Percentiles rank a stretch among this genome's conserved stretches.
phyloP scores from a whole-genome alignment of 2,888 invertebrate genomes.

The Melieria omissa region DNA sequence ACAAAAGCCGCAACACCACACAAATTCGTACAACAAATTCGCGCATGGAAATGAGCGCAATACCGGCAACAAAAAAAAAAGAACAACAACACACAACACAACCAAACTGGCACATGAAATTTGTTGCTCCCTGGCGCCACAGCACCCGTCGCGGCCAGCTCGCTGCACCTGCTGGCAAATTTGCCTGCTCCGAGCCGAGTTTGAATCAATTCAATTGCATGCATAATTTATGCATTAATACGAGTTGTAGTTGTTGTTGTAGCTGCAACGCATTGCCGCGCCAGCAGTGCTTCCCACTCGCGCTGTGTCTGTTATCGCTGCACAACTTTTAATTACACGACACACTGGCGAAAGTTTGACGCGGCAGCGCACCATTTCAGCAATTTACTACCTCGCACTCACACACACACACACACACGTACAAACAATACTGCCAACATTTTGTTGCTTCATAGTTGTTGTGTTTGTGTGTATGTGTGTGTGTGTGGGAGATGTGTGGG shows the following conservation, averaged over 20 bases:
- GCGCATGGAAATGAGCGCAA: too few relatives aligned
- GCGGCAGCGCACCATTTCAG: constrained; percentile 1
- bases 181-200: not conserved
- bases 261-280: not conserved
- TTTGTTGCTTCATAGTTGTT: too few relatives aligned
- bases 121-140: not conserved
- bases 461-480: not conserved
- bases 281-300: not conserved
- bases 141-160: not conserved
- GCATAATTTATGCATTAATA: constrained; percentile 30
- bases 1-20: too few relatives aligned
- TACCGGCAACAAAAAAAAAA: not conserved
- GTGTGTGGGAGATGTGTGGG: not conserved
- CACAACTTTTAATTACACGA: constrained; percentile 31
- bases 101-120: not conserved
- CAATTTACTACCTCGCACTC: not conserved
- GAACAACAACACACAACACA: not conserved
- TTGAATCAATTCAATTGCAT: constrained; percentile 27
- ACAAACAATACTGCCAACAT: too few relatives aligned
- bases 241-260: constrained; percentile 7
- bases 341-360: constrained; percentile 5
- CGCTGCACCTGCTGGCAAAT: too few relatives aligned
- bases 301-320: not conserved
- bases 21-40: too few relatives aligned
- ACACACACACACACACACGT: too few relatives aligned